These are phyloP conservation scores for Blennius ocellaris DNA, from an alignment of 2,113 vertebrate species.

Conservation along the genomic window DNA sequence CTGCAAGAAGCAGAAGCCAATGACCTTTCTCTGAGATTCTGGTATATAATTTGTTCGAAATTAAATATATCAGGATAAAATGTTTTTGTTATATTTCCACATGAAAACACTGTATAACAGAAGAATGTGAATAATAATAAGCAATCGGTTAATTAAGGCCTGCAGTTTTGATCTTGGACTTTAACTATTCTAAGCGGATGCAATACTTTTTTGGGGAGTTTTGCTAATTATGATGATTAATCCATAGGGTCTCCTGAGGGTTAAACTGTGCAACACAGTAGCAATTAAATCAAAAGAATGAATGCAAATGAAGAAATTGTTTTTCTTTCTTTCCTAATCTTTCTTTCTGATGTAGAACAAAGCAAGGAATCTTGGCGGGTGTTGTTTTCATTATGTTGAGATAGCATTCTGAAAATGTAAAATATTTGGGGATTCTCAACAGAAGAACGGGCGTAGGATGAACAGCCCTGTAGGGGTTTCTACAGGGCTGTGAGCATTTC, in stretches of 20 bases:
- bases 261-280: conserved; percentile 18
- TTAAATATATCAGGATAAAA: conserved; percentile 22
- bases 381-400: conserved; percentile 15
- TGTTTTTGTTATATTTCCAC: neutral
- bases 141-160: conserved; percentile 45
- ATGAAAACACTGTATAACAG: neutral
- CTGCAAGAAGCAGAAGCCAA: conserved; percentile 1
- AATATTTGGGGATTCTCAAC: conserved; percentile 35
- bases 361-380: neutral
- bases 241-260: conserved; percentile 51
- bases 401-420: conserved; percentile 9
- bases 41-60: conserved; percentile 27
- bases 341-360: conserved; percentile 34
- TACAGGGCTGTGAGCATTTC: neutral
- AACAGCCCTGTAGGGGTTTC: no score
- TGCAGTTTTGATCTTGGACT: conserved; percentile 50
- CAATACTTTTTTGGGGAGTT: conserved; percentile 33
- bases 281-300: conserved; percentile 57
- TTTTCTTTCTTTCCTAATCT: conserved; percentile 33
- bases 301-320: conserved; percentile 35
- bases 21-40: neutral
- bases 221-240: conserved; percentile 62
- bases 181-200: conserved; percentile 24
- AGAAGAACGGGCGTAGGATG: neutral
- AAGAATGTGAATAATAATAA: neutral